Percentiles rank a stretch among this genome's conserved stretches.
These are phyloP conservation scores for Suricata suricatta DNA, from an alignment of 2,113 vertebrate species.

Conservation along the genomic window DNA sequence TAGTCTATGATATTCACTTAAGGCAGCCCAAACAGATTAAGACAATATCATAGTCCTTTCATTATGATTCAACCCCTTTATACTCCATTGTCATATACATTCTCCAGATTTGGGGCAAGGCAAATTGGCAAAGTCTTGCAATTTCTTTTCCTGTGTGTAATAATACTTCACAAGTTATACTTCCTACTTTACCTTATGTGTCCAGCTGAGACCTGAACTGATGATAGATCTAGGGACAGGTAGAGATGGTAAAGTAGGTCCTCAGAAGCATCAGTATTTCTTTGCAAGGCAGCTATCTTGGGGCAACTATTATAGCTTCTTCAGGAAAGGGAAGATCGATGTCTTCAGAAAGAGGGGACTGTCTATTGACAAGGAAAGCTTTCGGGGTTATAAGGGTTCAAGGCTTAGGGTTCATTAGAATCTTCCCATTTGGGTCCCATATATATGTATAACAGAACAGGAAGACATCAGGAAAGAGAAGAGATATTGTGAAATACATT, in stretches of 20 bases:
- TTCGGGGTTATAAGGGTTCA: neutral
- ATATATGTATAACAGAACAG: neutral
- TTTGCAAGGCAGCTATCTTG: neutral
- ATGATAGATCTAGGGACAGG: neutral
- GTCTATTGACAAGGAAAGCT: neutral
- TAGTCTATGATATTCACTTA: neutral
- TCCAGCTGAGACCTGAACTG: neutral
- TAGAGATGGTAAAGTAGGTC: neutral
- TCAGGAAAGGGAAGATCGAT: neutral
- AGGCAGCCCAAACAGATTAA: neutral
- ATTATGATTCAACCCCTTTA: neutral
- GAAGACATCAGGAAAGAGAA: neutral
- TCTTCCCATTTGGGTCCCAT: neutral
- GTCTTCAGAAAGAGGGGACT: neutral
- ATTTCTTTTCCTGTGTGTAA: neutral
- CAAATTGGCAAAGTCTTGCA: neutral
- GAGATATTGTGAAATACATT: neutral
- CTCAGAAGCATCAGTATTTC: neutral
- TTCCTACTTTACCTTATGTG: neutral
- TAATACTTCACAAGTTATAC: neutral
- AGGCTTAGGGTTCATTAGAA: neutral
- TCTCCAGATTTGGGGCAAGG: neutral
- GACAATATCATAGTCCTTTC: neutral
- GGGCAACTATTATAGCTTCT: neutral
- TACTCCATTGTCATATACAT: neutral